Evolutionary conservation across 2,113 vertebrate genomes (phyloP).

Genomic region (Caloenas nicobarica): DNA sequence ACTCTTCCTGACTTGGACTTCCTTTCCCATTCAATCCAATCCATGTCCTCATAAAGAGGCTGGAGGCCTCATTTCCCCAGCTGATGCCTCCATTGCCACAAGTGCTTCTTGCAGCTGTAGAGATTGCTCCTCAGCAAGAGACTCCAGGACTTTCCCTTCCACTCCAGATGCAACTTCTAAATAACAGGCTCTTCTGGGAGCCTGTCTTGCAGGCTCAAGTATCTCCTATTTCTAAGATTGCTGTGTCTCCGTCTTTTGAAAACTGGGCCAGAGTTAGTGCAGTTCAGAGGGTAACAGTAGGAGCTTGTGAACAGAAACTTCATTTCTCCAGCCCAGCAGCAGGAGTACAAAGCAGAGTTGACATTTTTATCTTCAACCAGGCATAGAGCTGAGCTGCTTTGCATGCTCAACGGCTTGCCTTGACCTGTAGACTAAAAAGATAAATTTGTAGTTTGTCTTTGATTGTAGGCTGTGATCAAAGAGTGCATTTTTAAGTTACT

Average conservation of each 20-base stretch:
- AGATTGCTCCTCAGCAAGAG: neutral
- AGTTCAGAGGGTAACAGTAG: neutral
- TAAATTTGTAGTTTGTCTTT: neutral
- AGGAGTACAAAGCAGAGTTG: neutral
- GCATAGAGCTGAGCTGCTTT: neutral
- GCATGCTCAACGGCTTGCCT: neutral
- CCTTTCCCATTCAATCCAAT: neutral
- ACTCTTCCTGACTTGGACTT: neutral
- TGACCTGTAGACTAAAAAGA: neutral
- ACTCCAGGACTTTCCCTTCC: neutral
- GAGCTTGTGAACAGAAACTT: neutral
- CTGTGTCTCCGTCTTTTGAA: neutral
- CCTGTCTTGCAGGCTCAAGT: neutral
- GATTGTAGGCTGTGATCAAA: neutral
- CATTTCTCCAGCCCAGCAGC: neutral
- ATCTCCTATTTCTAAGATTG: neutral
- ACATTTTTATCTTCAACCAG: neutral
- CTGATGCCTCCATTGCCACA: neutral
- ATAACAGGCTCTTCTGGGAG: neutral
- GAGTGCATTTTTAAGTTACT: neutral
- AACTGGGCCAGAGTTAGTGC: neutral
- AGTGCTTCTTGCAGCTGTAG: neutral
- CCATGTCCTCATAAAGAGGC: neutral
- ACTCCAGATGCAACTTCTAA: neutral
- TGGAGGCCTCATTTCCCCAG: accelerated